Evolutionary conservation across 2,113 vertebrate species (phyloP), one percentile per base, ranked within the genome.

Genomic region (Onychostoma macrolepis): DNA sequence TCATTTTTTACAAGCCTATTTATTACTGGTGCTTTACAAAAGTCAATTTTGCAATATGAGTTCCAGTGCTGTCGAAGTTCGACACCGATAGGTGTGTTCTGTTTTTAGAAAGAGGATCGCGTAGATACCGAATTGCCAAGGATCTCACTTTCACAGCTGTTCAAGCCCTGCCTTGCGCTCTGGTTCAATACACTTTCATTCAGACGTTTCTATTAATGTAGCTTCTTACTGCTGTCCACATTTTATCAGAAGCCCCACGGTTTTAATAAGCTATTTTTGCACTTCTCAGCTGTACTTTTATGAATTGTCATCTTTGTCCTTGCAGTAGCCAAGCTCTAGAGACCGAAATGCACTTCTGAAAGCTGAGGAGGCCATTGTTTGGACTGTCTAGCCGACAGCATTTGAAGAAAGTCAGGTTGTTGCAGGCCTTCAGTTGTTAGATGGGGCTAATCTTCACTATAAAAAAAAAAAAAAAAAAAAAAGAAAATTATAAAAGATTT

Each of bases 1-100:
- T 89, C 21, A 82, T 92, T 92, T 90, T 89, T 80, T 83, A 91
- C 84, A 87, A 88, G 88, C 80, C 85, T 93, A 92, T 93, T 92
- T 93, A 91, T 93, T 90, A 88, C 85, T 74, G 91, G 92, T 94
- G 92, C 92, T 94, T 91, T 88, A 71, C 87, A 78, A 90, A 85
- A 86, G 89, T 91, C 79, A 83, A 84, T 80, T 91, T 83, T 86
- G 90, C 88, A 86, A 88, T 89, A 89, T 86, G 63, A 88, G 75
- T 85, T 80, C 65, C 84, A 58, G 87, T 4, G 21, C 75, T 87
- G 79, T 61, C 17, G 83, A 78, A 36, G 75, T 75, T 58, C n/a
- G 17, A 56, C 30, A 80, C 87, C 36, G 26, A 80, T 81, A 11
- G 38, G 88, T 76, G 85, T 1, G 63, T 90, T 90, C 87, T 91